Base-by-base conservation (phyloP, 2,888 invertebrate species). In the Pasiphila rectangulata region DNA sequence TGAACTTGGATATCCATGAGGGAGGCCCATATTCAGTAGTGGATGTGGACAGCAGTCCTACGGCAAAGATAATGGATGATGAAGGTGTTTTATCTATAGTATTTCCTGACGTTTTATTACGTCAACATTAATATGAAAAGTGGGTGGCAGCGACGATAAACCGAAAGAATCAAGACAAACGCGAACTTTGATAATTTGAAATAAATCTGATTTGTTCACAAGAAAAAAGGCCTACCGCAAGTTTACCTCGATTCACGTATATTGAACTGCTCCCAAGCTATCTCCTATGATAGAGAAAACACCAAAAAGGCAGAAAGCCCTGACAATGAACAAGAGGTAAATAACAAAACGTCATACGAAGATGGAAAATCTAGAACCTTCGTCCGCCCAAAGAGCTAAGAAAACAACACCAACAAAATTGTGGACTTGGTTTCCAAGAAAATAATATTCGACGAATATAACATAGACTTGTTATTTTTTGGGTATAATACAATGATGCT, bases 341-440 rank as follows among this genome's bases (percentile, higher is more conserved):
- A 76, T 79, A 76, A 75, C 73, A 68, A 76, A 41, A 75, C 75
- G 79, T 80, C 79, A 78, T 75, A 70, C 61, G 60, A 64, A 66
- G 59, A 64, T 63, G 66, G 69, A 35, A 42, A 36, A 64, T 61
- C 65, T 65, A 65, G 64, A 59, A 60, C 63, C n/a, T n/a, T n/a
- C 61, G 57, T 63, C 63, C 57, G 53, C 59, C 67, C 47, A 46
- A 27, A 13, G 46, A 44, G 39, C 20, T 21, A 4, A 16, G 39
- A 39, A 21, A 16, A 7, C 9, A 16, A 10, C 4, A n/a, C 16
- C 9, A 24, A 5, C 13, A 23, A n/a, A 13, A 13, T 1, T 13
- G 13, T 27, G 13, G 27, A 27, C 27, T n/a, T n/a, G n/a, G n/a
- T n/a, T n/a, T n/a, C n/a, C n/a, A n/a, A n/a, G n/a, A n/a, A n/a